Evolutionary conservation across 2,113 vertebrate genomes (phyloP).

Genomic region (Paedocypris sp.): DNA sequence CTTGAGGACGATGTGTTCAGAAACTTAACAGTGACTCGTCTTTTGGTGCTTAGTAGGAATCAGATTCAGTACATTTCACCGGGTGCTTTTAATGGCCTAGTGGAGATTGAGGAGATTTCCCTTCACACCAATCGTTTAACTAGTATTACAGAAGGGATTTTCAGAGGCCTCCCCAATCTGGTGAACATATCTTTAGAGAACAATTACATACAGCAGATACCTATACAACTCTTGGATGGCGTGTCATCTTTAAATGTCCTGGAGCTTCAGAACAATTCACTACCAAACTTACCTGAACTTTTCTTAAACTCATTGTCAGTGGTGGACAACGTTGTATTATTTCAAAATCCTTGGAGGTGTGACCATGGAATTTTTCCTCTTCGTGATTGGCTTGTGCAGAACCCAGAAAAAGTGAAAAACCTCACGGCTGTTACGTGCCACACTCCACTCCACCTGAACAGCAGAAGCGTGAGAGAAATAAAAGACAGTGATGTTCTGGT

Average conservation of each 20-base stretch:
- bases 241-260: slow-evolving; percentile 55
- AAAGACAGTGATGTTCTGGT: slow-evolving; percentile 31
- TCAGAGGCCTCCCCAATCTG: slow-evolving; percentile 62
- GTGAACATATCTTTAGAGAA: slow-evolving; percentile 79
- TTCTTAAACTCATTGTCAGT: slow-evolving; percentile 60
- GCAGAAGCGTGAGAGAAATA: slow-evolving; percentile 48
- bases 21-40: slow-evolving; percentile 67
- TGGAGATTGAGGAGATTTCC: slow-evolving; percentile 68
- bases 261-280: slow-evolving; percentile 73
- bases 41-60: slow-evolving; percentile 80
- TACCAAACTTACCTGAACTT: slow-evolving; percentile 63
- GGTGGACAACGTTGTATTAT: slow-evolving; percentile 62
- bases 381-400: slow-evolving; percentile 63
- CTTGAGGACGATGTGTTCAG: slow-evolving; percentile 65
- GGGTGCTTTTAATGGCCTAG: slow-evolving; percentile 65
- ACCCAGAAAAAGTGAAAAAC: slow-evolving; percentile 58
- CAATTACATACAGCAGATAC: slow-evolving; percentile 68
- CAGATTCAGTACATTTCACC: slow-evolving; percentile 59
- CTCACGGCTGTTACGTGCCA: slow-evolving; percentile 59
- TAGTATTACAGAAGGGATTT: slow-evolving; percentile 54
- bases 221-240: slow-evolving; percentile 58
- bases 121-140: slow-evolving; percentile 74
- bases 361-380: slow-evolving; percentile 71
- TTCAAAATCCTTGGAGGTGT: slow-evolving; percentile 84
- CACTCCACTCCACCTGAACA: slow-evolving; percentile 49